Percentiles rank a stretch among this genome's conserved stretches.
Evolutionary conservation across 2,888 invertebrate genomes (phyloP).

Genomic region (Neoscelio sp.): DNA sequence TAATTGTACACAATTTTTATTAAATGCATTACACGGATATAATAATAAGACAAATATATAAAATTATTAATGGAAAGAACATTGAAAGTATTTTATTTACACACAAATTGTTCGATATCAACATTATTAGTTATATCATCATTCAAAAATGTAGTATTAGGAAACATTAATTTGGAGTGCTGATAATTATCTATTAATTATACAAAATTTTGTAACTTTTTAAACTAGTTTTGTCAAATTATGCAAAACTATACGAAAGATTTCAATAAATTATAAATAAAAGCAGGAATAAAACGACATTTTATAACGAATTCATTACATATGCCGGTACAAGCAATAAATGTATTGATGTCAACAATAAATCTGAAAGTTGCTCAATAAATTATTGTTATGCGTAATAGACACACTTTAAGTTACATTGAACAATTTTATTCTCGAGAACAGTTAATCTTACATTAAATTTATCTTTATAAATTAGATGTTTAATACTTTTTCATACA

Average conservation of each 20-base stretch:
- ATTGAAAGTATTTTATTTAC: too few species aligned
- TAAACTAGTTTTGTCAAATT: neutral
- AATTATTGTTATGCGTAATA: constrained; percentile 28
- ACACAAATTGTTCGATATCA: too few species aligned
- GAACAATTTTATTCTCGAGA: constrained; percentile 41
- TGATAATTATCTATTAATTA: too few species aligned
- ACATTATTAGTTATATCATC: too few species aligned
- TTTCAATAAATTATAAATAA: constrained; percentile 14
- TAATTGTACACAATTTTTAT: too few species aligned
- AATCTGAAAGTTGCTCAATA: constrained; percentile 37
- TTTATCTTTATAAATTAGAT: constrained; percentile 28
- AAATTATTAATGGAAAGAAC: too few species aligned
- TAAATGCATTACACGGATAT: too few species aligned
- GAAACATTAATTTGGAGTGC: too few species aligned
- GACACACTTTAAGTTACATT: constrained; percentile 39
- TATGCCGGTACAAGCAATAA: constrained; percentile 47
- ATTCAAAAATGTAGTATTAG: too few species aligned
- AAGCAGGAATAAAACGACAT: neutral
- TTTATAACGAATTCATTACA: constrained; percentile 37
- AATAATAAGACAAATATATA: too few species aligned
- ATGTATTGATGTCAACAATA: constrained; percentile 51
- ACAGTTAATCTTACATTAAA: neutral
- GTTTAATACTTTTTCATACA: constrained; percentile 10
- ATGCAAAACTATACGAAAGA: neutral
- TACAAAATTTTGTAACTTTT: too few species aligned